phyloP scores from a whole-genome alignment of 2,797 vertebrate genomes.

The Tamandua tetradactyla region DNA sequence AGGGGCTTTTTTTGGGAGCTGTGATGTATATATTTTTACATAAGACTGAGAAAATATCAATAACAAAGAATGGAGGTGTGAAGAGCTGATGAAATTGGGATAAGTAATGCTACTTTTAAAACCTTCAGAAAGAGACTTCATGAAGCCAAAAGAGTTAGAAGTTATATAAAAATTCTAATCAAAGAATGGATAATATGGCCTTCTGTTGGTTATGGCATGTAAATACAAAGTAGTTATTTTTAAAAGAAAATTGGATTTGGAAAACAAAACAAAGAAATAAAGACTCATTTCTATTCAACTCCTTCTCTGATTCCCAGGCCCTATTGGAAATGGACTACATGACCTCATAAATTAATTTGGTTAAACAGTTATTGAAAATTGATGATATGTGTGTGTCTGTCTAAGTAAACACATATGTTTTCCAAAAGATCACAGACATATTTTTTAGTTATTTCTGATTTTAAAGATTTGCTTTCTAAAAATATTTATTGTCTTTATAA shows the following conservation, averaged over 20 bases:
- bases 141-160: neutral
- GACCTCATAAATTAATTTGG: neutral
- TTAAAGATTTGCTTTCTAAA: conserved; percentile 34
- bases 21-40: neutral
- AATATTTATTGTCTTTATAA: neutral
- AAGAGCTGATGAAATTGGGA: neutral
- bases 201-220: neutral
- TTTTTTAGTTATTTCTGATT: conserved; percentile 46
- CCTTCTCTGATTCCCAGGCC: neutral
- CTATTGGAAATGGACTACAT: neutral
- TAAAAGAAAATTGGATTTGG: neutral
- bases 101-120: neutral
- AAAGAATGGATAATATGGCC: neutral
- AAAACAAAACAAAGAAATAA: neutral
- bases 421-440: neutral
- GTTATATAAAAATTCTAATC: neutral
- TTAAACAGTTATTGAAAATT: conserved; percentile 30
- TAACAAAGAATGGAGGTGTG: neutral
- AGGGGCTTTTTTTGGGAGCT: neutral
- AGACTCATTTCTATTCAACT: neutral
- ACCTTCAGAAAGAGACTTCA: neutral
- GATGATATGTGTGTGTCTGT: neutral
- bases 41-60: neutral
- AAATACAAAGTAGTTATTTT: neutral
- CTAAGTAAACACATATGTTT: neutral